Conservation (phyloP, 2,888 invertebrate species). For the Rosalia funebris region DNA sequence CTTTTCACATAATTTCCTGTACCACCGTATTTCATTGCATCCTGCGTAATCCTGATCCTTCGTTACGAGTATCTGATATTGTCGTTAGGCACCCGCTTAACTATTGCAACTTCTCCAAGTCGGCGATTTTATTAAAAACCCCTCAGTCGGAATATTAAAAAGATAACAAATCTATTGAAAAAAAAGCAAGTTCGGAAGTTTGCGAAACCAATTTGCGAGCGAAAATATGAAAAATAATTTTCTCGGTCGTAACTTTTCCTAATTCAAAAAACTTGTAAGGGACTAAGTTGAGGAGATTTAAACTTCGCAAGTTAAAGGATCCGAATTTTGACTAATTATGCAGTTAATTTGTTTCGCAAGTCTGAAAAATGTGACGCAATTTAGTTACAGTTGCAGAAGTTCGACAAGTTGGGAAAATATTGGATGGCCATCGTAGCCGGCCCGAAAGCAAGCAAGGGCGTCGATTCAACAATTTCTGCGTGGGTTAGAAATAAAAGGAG, state of each 20-base stretch:
- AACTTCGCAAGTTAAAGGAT: conserved; percentile 30
- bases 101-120: not conserved
- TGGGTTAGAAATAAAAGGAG: too few relatives aligned
- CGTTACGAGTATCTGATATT: too few relatives aligned
- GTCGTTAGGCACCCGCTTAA: not conserved
- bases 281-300: conserved; percentile 21
- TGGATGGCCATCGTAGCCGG: not conserved
- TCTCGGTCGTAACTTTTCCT: conserved; percentile 26
- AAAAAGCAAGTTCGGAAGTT: conserved; percentile 32
- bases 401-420: conserved; percentile 40
- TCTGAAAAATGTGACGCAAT: conserved; percentile 44
- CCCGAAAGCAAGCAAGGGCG: too few relatives aligned
- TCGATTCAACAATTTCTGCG: too few relatives aligned
- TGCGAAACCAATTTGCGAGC: conserved; percentile 38
- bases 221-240: conserved; percentile 45
- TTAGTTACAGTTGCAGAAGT: conserved; percentile 28
- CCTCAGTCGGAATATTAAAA: conserved; percentile 21
- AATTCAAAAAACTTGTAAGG: conserved; percentile 27
- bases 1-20: too few relatives aligned
- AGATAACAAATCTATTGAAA: conserved; percentile 62
- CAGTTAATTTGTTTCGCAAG: conserved; percentile 51
- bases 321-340: conserved; percentile 51
- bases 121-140: not conserved
- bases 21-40: too few relatives aligned
- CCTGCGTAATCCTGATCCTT: too few relatives aligned